Evolutionary conservation across 2,113 vertebrate genomes (phyloP).

Genomic region (Tyto alba): DNA sequence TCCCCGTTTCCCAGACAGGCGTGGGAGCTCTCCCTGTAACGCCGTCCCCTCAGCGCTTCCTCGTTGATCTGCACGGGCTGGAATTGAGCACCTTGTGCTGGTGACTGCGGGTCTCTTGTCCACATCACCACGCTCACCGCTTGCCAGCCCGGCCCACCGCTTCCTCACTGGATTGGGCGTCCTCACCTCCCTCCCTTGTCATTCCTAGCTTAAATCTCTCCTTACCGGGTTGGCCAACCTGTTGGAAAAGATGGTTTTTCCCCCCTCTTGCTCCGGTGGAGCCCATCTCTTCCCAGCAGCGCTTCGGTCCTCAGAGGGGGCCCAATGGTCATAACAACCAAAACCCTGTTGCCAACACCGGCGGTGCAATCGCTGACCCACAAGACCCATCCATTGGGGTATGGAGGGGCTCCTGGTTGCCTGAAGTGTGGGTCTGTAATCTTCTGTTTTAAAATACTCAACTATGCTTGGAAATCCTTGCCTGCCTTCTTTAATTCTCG

Average conservation of each 20-base stretch:
- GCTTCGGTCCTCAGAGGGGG: background rate
- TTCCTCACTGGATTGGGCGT: background rate
- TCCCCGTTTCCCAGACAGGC: background rate
- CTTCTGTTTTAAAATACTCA: background rate
- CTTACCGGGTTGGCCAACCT: background rate
- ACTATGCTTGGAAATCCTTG: background rate
- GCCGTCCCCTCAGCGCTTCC: background rate
- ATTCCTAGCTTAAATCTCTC: background rate
- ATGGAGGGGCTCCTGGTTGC: accelerated
- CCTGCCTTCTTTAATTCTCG: background rate
- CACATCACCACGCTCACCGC: accelerated
- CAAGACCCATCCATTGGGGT: background rate
- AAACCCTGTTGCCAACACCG: background rate
- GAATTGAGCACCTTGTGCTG: background rate
- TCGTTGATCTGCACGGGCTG: accelerated
- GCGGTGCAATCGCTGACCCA: background rate
- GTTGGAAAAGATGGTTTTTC: background rate
- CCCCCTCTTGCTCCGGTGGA: background rate
- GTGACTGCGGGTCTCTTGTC: background rate
- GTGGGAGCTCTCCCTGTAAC: accelerated
- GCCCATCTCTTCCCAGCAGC: background rate
- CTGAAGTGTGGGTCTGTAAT: background rate
- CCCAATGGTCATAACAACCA: background rate
- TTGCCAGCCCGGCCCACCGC: too few relatives aligned
- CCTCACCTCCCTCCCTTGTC: background rate